These are phyloP conservation scores for Hirundichthys speculiger DNA, from an alignment of 2,113 vertebrate genomes.

Conservation along the genomic window DNA sequence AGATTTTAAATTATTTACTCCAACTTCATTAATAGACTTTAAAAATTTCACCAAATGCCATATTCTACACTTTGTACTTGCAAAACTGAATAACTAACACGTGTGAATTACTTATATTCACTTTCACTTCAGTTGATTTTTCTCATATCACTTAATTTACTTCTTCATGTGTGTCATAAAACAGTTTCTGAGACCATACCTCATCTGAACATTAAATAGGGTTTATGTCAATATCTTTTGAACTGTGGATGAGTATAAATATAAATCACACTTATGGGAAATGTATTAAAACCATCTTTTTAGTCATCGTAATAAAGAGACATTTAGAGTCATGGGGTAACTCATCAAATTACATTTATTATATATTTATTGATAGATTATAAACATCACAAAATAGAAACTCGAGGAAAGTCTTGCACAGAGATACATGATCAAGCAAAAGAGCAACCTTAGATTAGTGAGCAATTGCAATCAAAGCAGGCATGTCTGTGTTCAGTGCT, in stretches of 20 bases:
- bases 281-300: background rate
- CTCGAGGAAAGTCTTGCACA: constrained; percentile 72
- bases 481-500: constrained; percentile 60
- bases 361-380: constrained; percentile 72
- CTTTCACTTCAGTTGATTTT: no score
- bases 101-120: no score
- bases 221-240: background rate
- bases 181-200: background rate
- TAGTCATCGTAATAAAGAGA: background rate
- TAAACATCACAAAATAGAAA: constrained; percentile 82
- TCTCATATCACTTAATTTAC: no score
- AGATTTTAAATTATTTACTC: no score
- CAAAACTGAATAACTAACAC: no score
- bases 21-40: no score
- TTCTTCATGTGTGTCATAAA: no score
- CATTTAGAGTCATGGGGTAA: constrained; percentile 38
- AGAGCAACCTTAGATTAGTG: constrained; percentile 74
- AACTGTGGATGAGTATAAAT: background rate
- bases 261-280: background rate
- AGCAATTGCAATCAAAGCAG: constrained; percentile 59
- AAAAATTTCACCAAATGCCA: no score
- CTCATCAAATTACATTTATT: constrained; percentile 75
- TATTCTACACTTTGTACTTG: no score
- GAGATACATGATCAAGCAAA: constrained; percentile 70
- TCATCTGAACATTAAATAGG: background rate